phyloP scores from a whole-genome alignment of 1,140 invertebrate species.

The Thaumatotibia leucotreta region DNA sequence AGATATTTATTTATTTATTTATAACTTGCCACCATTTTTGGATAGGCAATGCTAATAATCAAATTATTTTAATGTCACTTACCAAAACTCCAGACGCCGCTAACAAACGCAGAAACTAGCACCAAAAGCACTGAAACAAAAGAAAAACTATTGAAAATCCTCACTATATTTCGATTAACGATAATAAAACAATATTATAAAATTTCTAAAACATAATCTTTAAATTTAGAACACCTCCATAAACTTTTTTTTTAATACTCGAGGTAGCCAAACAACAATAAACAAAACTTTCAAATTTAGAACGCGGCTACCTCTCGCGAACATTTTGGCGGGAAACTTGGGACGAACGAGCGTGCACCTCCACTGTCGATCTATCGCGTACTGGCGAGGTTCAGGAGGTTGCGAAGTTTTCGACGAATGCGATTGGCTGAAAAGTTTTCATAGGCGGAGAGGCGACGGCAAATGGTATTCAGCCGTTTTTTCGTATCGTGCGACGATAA shows the following conservation, averaged over 20 bases:
- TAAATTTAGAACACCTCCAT: background rate
- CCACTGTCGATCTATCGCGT: background rate
- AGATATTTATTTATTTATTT: background rate
- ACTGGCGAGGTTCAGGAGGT: background rate
- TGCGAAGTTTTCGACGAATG: background rate
- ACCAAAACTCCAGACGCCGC: background rate
- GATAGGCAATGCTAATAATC: background rate
- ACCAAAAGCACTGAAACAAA: background rate
- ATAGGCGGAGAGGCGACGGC: background rate
- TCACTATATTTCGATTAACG: background rate
- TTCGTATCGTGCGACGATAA: background rate
- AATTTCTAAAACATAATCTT: no score
- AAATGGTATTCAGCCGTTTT: background rate
- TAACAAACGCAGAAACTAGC: constrained; percentile 1
- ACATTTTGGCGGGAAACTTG: constrained; percentile 6
- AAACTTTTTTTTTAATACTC: background rate
- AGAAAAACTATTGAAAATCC: background rate
- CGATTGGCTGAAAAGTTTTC: background rate
- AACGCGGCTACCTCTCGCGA: background rate
- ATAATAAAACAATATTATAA: background rate
- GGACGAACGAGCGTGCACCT: background rate
- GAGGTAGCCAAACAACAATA: background rate
- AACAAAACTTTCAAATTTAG: background rate
- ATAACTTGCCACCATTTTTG: background rate
- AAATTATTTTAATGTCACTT: background rate